Base-by-base conservation (phyloP, 1,140 invertebrate genomes). In the Mizuhopecten yessoensis region DNA sequence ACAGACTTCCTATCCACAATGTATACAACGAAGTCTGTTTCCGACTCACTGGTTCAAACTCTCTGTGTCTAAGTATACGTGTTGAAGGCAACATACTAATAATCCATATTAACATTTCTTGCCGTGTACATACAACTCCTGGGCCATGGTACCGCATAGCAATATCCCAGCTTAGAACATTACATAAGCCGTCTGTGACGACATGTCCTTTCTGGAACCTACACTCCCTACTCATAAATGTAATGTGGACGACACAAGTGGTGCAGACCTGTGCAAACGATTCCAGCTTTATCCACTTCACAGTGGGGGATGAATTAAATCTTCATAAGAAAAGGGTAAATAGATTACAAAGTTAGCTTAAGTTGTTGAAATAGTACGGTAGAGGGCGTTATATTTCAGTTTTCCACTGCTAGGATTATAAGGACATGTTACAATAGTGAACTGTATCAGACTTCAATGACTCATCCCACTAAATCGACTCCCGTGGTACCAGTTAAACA, bases 21-120 rank as follows among this genome's bases (percentile, higher is more conserved):
- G n/a, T 75, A n/a, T 29, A 29, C 23, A 29, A 75, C 57, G 29
- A 75, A 75, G 57, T n/a, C 23, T 75, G 5, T 23, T 75, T 75
- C 57, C n/a, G 57, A 75, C 57, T 75, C n/a, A 9, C 57, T 75
- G 5, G 57, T 75, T 75, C 57, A 75, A n/a, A 75, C 57, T 75
- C n/a, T 29, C 57, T 75, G 45, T 20, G 45, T 13, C 57, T 75
- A 29, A 7, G 57, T 29, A 75, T 75, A 11, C 2, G 45, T 75
- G 57, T 75, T 29, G 9, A 45, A 75, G 11, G 57, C 20, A 49
- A 2, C n/a, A n/a, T n/a, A n/a, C n/a, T n/a, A n/a, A n/a, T n/a
- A n/a, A n/a, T 39, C 13, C 7, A 75, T 75, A 75, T n/a, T 17
- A n/a, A 75, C 11, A 75, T 75, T 17, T 75, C 5, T 75, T 17